Evolutionary conservation across 1,140 invertebrate genomes (phyloP), one percentile per base, ranked within the genome.

Genomic region (Mycetomoellerius zeteki): DNA sequence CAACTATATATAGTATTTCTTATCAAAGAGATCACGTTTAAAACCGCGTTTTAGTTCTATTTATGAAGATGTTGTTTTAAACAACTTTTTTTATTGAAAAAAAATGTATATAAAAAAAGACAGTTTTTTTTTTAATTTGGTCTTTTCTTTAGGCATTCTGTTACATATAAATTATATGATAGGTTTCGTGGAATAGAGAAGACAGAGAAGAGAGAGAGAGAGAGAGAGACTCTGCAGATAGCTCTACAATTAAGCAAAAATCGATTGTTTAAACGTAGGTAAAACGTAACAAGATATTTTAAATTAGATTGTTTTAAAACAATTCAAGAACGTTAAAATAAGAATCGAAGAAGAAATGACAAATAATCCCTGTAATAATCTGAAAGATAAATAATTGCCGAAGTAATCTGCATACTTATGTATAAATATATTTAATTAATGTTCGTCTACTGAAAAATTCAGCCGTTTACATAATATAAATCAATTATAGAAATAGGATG

Each of bases 11-110:
- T n/a, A n/a, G n/a, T 19, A 30, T 43, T 65, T 37, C 12, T n/a
- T 65, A 64, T 19, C 16, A 33, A 64, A 2, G 30, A 30, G 27
- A 64, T 33, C 16, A 33, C 6, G 16, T 33, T 65, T 19, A 19
- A 43, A 1, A 21, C 1, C 16, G 43, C 43, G 21, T 2, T 78
- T 33, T n/a, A 30, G 2, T 73, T 33, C 12, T 54, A 54, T 14
- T 14, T n/a, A 16, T 33, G 5, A 76, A 60, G 16, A 43, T 76
- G 5, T 12, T 2, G 2, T 33, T 43, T 43, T 30, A 73, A 73
- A 6, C 10, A 73, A 69, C 5, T 60, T 75, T 24, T 24, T 58
- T 76, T 76, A 21, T n/a, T n/a, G n/a, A 19, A 65, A n/a, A 65
- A 2, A 58, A 58, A 37, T 4, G 16, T 54, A 6, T n/a, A 37